Base-by-base conservation (phyloP, 2,797 vertebrate species). In the Allenopithecus nigroviridis region DNA sequence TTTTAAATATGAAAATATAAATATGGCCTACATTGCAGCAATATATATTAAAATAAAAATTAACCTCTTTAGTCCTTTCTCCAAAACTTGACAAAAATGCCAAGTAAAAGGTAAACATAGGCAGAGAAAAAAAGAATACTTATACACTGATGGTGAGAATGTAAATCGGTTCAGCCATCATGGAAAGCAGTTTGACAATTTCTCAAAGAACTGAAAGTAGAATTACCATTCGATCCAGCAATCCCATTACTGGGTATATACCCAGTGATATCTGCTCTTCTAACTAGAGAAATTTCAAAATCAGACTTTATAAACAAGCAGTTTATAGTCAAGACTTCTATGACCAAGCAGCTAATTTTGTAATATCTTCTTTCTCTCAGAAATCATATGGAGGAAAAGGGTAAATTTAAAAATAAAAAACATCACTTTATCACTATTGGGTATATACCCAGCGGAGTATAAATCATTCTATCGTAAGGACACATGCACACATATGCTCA, bases 1-100 rank as follows among this genome's bases (percentile, higher is more conserved):
- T 70, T 80, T 89, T 91, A 93, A 96, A 93, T 64, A 48, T 81
- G 36, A 94, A 95, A 92, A 76, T 8, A 81, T 48, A 84, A 72
- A 64, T 85, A 93, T 33, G 48, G 33, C n/a, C 39, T n/a, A 75
- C 22, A 64, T 53, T 93, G 61, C 4, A 88, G 30, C 24, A 83
- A 84, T 80, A 92, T 26, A 91, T 43, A 74, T 89, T 94, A 50
- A 92, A 90, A 86, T 79, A 53, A 89, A 90, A 91, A 41, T 16
- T 70, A 81, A n/a, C 3, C 8, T 39, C 22, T 94, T 95, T 81
- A 84, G 85, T 76, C 39, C 68, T 86, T 78, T 93, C n/a, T 92
- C 11, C 33, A 86, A 86, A 30, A 89, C 14, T 92, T 95, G 61
- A 94, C 46, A 84, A 96, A 93, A 96, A 75, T 79, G 1, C 64